Conservation (phyloP, 1,140 invertebrate species). For the Sycobia sp. region DNA sequence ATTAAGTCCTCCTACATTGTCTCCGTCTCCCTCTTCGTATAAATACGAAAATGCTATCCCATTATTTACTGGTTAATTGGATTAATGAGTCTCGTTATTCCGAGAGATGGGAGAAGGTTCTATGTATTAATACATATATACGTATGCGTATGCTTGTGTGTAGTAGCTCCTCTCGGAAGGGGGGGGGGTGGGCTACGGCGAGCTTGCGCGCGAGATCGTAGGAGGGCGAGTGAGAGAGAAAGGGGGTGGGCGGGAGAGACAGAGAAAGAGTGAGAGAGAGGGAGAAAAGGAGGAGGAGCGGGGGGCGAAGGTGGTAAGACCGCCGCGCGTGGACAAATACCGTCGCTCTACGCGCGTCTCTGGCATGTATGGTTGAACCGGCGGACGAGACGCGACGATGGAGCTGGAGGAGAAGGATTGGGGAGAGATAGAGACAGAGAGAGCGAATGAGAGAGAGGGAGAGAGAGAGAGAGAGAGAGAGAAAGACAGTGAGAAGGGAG, state of each 20-base stretch:
- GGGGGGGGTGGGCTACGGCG: no score
- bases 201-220: no score
- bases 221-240: no score
- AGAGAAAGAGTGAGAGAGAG: conserved; percentile 37
- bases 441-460: neutral
- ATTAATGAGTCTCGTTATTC: conserved; percentile 65
- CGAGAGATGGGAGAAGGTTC: no score
- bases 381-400: neutral
- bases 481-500: neutral
- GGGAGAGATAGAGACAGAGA: no score
- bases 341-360: conserved; percentile 14
- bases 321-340: conserved; percentile 51
- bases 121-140: no score
- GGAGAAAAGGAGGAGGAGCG: no score
- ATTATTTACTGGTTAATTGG: conserved; percentile 66
- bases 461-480: neutral
- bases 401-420: neutral
- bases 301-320: conserved; percentile 45
- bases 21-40: no score
- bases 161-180: no score
- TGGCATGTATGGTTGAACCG: no score
- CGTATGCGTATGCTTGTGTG: no score
- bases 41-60: conserved; percentile 63
- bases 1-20: conserved; percentile 47
- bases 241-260: conserved; percentile 42